Conservation (phyloP, 2,888 invertebrate species). For the Melikaiella ostensackeni region DNA sequence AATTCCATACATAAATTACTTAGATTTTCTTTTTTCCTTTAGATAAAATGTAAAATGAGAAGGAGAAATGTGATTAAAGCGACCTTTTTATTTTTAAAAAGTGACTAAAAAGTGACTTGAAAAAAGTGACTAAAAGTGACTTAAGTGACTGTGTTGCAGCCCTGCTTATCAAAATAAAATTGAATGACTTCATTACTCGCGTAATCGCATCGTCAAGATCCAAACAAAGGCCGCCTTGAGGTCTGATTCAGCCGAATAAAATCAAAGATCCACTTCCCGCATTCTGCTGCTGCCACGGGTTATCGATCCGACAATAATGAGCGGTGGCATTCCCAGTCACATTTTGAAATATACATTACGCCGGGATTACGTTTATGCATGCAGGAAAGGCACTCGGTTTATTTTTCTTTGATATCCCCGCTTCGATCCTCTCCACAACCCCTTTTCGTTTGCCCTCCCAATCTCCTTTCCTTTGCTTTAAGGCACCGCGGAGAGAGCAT, state of each 20-base stretch:
- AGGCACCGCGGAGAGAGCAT: slow-evolving; percentile 62
- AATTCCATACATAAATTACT: no score
- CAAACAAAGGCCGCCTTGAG: not conserved
- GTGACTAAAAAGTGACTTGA: no score
- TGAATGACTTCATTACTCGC: not conserved
- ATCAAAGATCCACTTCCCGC: not conserved
- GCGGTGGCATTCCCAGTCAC: slow-evolving; percentile 63
- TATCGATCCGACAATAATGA: slow-evolving; percentile 71
- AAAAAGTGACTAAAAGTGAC: no score
- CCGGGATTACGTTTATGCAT: slow-evolving; percentile 75
- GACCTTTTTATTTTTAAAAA: no score
- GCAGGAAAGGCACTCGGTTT: slow-evolving; percentile 70
- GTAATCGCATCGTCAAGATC: not conserved
- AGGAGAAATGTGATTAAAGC: no score
- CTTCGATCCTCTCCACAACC: slow-evolving; percentile 49
- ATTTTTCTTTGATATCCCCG: slow-evolving; percentile 76
- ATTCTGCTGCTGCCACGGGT: not conserved
- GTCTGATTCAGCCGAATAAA: not conserved
- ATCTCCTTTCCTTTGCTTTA: slow-evolving; percentile 45
- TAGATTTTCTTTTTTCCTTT: no score
- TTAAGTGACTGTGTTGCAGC: no score
- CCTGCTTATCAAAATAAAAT: not conserved
- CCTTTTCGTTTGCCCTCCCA: slow-evolving; percentile 43
- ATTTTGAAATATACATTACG: slow-evolving; percentile 73
- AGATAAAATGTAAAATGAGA: no score